A percentile compares a stretch with the other conserved stretches of the same genome.
Evolutionary conservation across 2,113 vertebrate species (phyloP).

Genomic region (Myrmophylax atrothorax): DNA sequence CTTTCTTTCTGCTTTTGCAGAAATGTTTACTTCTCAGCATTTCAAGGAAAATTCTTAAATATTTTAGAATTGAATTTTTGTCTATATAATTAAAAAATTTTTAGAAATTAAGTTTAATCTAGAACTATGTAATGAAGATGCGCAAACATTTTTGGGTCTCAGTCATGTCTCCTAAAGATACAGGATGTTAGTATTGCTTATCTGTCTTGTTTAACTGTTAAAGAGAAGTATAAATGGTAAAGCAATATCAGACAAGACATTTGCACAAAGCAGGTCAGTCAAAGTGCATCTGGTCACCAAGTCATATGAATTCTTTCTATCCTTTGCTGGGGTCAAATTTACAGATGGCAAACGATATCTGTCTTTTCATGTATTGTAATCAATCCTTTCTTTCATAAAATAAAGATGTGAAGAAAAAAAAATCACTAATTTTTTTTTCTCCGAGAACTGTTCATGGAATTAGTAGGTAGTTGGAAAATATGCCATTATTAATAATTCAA

Average conservation of each 20-base stretch:
- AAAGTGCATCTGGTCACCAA: not conserved
- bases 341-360: not conserved
- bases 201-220: not conserved
- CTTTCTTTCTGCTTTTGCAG: not conserved
- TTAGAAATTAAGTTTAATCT: not conserved
- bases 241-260: not conserved
- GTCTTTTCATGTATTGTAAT: not conserved
- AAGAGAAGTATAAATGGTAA: not conserved
- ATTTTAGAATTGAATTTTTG: not conserved
- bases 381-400: not conserved
- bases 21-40: not conserved
- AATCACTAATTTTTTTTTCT: rapidly evolving
- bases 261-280: not conserved
- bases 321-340: not conserved
- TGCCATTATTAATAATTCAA: not conserved
- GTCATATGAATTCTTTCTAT: not conserved
- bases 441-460: not conserved
- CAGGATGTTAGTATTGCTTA: not conserved
- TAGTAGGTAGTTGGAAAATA: not conserved
- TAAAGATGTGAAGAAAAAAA: not conserved
- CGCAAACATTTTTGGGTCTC: not conserved
- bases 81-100: not conserved
- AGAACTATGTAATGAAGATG: not conserved
- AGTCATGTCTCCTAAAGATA: not conserved
- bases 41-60: not conserved